Percentiles rank a stretch among this genome's conserved stretches.
phyloP scores from a whole-genome alignment of 2,888 invertebrate species.

The Pocota personata region DNA sequence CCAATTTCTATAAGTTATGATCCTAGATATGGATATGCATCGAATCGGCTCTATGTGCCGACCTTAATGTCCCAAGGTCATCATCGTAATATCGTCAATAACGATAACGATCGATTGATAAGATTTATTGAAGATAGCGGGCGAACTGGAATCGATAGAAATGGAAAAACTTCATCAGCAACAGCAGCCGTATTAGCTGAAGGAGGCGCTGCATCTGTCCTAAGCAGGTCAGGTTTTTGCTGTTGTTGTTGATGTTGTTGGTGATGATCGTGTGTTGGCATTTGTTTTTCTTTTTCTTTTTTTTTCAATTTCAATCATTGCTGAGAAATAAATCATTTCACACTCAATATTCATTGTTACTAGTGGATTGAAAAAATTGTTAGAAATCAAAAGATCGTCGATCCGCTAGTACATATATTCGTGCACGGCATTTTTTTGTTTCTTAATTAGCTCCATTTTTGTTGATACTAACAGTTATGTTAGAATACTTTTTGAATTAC shows the following conservation, averaged over 20 bases:
- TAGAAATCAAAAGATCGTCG: background rate
- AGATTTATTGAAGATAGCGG: slow-evolving; percentile 32
- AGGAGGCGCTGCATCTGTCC: slow-evolving; percentile 53
- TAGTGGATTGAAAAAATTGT: slow-evolving; percentile 2
- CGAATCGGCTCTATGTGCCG: slow-evolving; percentile 78
- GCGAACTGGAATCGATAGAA: slow-evolving; percentile 35
- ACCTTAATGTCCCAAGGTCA: slow-evolving; percentile 39
- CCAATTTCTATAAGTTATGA: slow-evolving; percentile 78
- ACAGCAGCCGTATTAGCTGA: slow-evolving; percentile 62
- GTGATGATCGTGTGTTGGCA: slow-evolving; percentile 41
- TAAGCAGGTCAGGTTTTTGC: slow-evolving; percentile 69
- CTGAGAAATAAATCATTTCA: background rate
- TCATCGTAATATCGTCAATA: background rate
- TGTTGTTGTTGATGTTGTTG: slow-evolving; percentile 59
- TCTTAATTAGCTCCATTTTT: background rate
- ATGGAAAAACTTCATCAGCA: slow-evolving; percentile 54
- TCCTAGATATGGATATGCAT: slow-evolving; percentile 76
- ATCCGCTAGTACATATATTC: background rate
- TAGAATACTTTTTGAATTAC: background rate
- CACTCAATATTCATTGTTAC: background rate
- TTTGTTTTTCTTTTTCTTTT: slow-evolving; percentile 6
- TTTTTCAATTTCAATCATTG: background rate
- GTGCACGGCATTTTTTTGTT: slow-evolving; percentile 15
- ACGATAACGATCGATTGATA: slow-evolving; percentile 46
- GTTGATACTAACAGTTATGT: slow-evolving; percentile 19